A percentile compares a stretch with the other conserved stretches of the same genome.
phyloP scores from a whole-genome alignment of 2,113 vertebrate species.

The Delphinus delphis region DNA sequence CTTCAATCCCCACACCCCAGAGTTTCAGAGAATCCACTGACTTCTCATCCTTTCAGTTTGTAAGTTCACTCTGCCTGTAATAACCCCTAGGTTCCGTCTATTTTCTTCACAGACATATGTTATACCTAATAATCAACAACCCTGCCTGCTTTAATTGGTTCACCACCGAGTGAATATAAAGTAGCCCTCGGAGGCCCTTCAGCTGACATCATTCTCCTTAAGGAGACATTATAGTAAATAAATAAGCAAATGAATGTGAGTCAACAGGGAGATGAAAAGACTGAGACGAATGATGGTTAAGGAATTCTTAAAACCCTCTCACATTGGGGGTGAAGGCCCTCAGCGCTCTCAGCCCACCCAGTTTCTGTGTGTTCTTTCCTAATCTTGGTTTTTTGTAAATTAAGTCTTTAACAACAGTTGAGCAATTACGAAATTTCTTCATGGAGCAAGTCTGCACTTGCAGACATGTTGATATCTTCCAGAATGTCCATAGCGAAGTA shows the following conservation, averaged over 20 bases:
- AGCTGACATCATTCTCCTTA: background rate
- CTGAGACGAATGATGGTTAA: background rate
- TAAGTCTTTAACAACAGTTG: background rate
- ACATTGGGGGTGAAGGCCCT: background rate
- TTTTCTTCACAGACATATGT: background rate
- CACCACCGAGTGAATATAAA: background rate
- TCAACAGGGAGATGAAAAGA: background rate
- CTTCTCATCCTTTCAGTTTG: background rate
- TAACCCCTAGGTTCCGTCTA: background rate
- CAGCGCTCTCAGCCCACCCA: background rate
- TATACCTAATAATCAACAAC: background rate
- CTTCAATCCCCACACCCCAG: background rate
- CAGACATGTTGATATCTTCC: background rate
- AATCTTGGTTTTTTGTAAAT: background rate
- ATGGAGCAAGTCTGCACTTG: background rate
- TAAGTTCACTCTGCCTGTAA: background rate
- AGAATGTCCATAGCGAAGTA: background rate
- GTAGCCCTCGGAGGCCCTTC: background rate
- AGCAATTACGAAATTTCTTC: background rate
- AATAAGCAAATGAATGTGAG: background rate
- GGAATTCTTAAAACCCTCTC: background rate
- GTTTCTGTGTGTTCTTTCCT: background rate
- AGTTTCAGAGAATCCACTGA: background rate
- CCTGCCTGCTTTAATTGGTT: background rate
- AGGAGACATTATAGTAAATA: background rate